Evolutionary conservation across 1,140 invertebrate genomes (phyloP), one percentile per base, ranked within the genome.

Genomic region (Maniola jurtina): DNA sequence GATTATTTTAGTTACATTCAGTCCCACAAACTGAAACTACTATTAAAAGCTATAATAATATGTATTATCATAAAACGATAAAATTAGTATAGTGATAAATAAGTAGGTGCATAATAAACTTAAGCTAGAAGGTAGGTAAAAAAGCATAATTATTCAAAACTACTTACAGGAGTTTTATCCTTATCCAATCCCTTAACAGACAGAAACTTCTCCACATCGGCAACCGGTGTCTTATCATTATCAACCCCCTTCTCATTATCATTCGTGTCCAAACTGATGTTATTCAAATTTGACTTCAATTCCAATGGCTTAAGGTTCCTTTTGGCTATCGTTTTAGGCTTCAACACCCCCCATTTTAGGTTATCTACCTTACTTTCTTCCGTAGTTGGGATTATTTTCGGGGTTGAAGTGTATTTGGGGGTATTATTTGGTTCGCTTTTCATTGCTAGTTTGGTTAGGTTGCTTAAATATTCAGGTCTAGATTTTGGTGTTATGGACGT

Each of bases 251-350:
- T 84, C 61, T 88, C 83, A 61, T 90, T 90, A 35, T 91, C 86
- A 45, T 89, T 84, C 34, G 73, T 81, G 55, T 89, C 85, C 63
- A 89, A 68, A 34, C 65, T 78, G 16, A 86, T 85, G 71, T 74
- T 83, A 68, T 90, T 90, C 66, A 91, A 76, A 76, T 89, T 91
- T 0, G 77, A 80, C 71, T 90, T 91, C 47, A 91, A 73, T 58
- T 91, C 88, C 63, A 91, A 67, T 4, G 90, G 90, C 62, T 91
- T 91, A 25, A 91, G 80, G 68, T 89, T 90, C 64, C 79, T 79
- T 75, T 84, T 86, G 5, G 83, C 79, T 13, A 88, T 60, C 55
- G 83, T 83, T 66, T 80, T 84, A 4, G 88, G 80, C 33, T 88
- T 88, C 48, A 86, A 83, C 9, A 79, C 73, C 1, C 83, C 61